Conservation (phyloP, 2,113 vertebrate species). For the Trogon melanurus region DNA sequence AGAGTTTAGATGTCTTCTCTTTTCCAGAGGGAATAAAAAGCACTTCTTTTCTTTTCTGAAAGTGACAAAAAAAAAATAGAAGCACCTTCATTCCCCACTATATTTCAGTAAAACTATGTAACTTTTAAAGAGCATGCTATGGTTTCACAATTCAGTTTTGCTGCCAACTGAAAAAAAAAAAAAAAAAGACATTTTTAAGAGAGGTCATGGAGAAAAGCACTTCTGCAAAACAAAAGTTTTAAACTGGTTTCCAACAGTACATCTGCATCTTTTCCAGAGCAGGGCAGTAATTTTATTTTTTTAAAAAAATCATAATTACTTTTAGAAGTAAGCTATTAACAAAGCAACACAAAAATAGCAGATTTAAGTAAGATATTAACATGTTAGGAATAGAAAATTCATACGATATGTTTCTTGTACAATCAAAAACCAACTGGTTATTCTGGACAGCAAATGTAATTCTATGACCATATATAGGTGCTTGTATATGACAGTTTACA, state of each 20-base stretch:
- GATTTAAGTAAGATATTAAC: neutral
- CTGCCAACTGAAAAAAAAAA: neutral
- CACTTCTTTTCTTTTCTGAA: slow-evolving; percentile 76
- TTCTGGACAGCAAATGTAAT: neutral
- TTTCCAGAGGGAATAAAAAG: slow-evolving; percentile 86
- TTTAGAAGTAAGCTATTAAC: neutral
- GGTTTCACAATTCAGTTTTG: neutral
- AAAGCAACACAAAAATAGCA: neutral
- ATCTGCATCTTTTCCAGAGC: neutral
- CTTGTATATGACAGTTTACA: neutral
- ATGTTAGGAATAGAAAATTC: neutral
- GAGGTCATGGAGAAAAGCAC: neutral
- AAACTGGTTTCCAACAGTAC: neutral
- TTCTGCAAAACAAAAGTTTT: neutral
- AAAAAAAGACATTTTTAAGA: neutral
- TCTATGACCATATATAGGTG: neutral
- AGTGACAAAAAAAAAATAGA: neutral
- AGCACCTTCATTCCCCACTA: neutral
- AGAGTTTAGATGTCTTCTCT: slow-evolving; percentile 81
- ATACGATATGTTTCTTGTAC: neutral
- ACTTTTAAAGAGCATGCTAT: neutral
- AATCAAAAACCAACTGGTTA: neutral
- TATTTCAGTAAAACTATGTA: neutral
- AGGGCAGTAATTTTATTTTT: neutral
- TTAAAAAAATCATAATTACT: neutral